phyloP scores from a whole-genome alignment of 2,888 invertebrate species.

The Latheticus oryzae region DNA sequence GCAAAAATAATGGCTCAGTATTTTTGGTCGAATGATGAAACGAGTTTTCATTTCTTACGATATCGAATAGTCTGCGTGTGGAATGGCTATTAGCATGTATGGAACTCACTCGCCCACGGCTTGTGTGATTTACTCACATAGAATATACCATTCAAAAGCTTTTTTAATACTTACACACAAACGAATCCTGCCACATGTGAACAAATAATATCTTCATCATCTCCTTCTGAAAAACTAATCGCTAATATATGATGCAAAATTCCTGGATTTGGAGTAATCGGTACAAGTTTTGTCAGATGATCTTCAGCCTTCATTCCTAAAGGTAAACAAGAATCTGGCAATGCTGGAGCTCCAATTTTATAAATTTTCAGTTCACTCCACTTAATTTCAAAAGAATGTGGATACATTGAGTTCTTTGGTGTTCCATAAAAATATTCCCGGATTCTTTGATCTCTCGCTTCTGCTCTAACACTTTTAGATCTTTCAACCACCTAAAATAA shows the following conservation, averaged over 20 bases:
- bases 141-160: too few species aligned
- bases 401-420: constrained; percentile 77
- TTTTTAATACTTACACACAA: constrained; percentile 91
- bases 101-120: too few species aligned
- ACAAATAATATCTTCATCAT: constrained; percentile 86
- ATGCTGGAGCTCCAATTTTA: constrained; percentile 92
- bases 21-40: too few species aligned
- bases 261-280: constrained; percentile 79
- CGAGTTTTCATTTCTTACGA: too few species aligned
- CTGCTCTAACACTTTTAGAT: constrained; percentile 76
- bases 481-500: constrained; percentile 83
- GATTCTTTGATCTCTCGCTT: constrained; percentile 83
- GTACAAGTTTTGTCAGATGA: constrained; percentile 89
- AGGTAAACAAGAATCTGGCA: constrained; percentile 97
- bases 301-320: constrained; percentile 95
- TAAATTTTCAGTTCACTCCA: constrained; percentile 90
- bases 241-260: constrained; percentile 90
- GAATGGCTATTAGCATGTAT: too few species aligned
- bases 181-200: constrained; percentile 92
- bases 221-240: constrained; percentile 85
- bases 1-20: too few species aligned
- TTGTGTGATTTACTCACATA: too few species aligned
- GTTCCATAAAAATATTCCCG: constrained; percentile 97
- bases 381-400: constrained; percentile 94
- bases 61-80: too few species aligned